A percentile compares a stretch with the other conserved stretches of the same genome.
Conservation (phyloP, 2,888 invertebrate species). For the Ctena decussata region DNA sequence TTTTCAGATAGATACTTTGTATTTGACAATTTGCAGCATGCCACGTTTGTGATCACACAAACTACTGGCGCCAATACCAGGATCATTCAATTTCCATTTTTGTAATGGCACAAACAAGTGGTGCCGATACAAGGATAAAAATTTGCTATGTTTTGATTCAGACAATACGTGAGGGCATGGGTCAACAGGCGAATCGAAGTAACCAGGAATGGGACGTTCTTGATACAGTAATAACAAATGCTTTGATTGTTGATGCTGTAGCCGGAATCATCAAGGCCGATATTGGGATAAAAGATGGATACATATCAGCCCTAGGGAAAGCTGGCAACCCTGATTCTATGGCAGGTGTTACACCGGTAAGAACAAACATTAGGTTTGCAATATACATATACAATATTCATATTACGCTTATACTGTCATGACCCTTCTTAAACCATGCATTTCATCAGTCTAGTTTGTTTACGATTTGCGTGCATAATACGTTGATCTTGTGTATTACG, state of each 20-base stretch:
- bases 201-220: conserved; percentile 75
- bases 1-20: no score
- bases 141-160: conserved; percentile 32
- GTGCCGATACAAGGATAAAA: not conserved
- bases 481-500: no score
- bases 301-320: conserved; percentile 84
- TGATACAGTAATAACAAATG: conserved; percentile 86
- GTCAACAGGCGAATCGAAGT: conserved; percentile 78
- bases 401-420: no score
- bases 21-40: no score
- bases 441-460: no score
- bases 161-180: conserved; percentile 86
- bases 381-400: no score
- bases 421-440: no score
- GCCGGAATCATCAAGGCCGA: conserved; percentile 85
- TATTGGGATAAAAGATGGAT: conserved; percentile 85
- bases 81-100: no score
- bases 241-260: conserved; percentile 84
- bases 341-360: conserved; percentile 80
- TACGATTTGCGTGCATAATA: no score
- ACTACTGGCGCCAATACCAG: no score
- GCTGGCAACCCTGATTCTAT: conserved; percentile 86
- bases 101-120: no score
- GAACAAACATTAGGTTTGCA: conserved; percentile 9
- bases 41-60: no score